Conservation (phyloP, 1,140 invertebrate genomes). For the Olivierus martensii region DNA sequence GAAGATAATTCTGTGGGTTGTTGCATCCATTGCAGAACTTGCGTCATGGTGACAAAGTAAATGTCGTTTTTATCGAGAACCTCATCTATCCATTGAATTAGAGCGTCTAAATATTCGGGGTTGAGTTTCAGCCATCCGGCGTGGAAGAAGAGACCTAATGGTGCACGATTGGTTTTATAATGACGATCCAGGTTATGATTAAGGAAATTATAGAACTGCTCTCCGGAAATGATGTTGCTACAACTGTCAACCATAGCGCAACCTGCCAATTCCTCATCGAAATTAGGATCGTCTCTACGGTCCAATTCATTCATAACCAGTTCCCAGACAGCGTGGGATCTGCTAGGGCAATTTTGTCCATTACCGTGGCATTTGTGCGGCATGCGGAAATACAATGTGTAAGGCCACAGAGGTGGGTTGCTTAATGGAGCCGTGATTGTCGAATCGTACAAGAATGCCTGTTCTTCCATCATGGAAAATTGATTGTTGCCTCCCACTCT, state of each 20-base stretch:
- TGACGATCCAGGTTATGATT: constrained; percentile 92
- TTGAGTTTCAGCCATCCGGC: constrained; percentile 90
- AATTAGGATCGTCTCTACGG: constrained; percentile 74
- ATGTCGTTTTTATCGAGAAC: constrained; percentile 74
- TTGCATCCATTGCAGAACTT: constrained; percentile 96
- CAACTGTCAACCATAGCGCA: constrained; percentile 96
- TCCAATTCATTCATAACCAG: constrained; percentile 95
- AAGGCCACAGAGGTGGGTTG: constrained; percentile 89
- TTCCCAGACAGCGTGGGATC: constrained; percentile 83
- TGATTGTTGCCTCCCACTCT: constrained; percentile 90
- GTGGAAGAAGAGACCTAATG: constrained; percentile 83
- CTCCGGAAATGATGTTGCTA: constrained; percentile 80
- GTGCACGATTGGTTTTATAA: constrained; percentile 85
- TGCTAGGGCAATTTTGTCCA: constrained; percentile 73
- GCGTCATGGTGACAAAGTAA: constrained; percentile 93
- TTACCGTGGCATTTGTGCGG: constrained; percentile 89
- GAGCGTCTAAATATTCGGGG: constrained; percentile 78
- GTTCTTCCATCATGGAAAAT: constrained; percentile 96
- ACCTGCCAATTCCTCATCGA: constrained; percentile 80
- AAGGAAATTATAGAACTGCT: constrained; percentile 91
- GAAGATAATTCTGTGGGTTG: constrained; percentile 76
- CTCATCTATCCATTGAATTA: constrained; percentile 90
- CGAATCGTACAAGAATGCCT: constrained; percentile 89
- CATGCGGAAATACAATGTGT: constrained; percentile 96
- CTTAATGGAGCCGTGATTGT: constrained; percentile 88